Base-by-base conservation (phyloP, 2,113 vertebrate genomes). In the Vulpes ferrilata region DNA sequence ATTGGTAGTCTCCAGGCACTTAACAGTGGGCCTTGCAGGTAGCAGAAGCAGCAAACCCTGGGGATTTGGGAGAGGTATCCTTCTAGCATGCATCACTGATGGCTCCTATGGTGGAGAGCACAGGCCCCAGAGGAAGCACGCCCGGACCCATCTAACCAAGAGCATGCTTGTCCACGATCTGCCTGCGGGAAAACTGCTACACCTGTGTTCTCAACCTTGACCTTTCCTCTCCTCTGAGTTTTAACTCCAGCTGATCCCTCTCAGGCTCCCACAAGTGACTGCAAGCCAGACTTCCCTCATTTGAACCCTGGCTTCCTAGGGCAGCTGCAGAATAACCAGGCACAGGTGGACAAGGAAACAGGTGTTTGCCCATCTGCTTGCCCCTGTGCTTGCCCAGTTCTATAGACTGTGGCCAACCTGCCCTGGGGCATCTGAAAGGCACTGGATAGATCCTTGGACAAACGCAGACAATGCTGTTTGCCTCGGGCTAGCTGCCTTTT, bases 391-490 rank as follows among this genome's bases (percentile, higher is more conserved):
- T 20, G 16, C 12, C 62, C 73, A 64, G 86, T 8, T 35, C 84
- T 55, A 10, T 30, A 30, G 38, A 22, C 51, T 7, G 16, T 16
- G 62, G 71, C 65, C 91, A 11, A 73, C 73, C 51, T 59, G 11
- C 71, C 76, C 10, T 22, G 11, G 20, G 60, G 90, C 73, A 4
- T 86, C 91, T 5, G 84, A 88, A 65, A 11, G 43, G 2, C 43
- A 35, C 38, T 97, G 93, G 69, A 5, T 17, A 38, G 87, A 80
- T 73, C 35, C 89, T 51, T 69, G 51, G 73, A 91, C 82, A 88
- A 69, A 86, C 0, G 57, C 57, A 17, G 62, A 94, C 95, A 94
- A 93, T 78, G 71, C 65, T n/a, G 23, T 51, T 84, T 53, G 55
- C 92, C 65, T 67, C 60, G 0, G 20, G 22, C 96, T 9, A 59